Conservation (phyloP, 1,140 invertebrate genomes). For the Lethrus apterus region DNA sequence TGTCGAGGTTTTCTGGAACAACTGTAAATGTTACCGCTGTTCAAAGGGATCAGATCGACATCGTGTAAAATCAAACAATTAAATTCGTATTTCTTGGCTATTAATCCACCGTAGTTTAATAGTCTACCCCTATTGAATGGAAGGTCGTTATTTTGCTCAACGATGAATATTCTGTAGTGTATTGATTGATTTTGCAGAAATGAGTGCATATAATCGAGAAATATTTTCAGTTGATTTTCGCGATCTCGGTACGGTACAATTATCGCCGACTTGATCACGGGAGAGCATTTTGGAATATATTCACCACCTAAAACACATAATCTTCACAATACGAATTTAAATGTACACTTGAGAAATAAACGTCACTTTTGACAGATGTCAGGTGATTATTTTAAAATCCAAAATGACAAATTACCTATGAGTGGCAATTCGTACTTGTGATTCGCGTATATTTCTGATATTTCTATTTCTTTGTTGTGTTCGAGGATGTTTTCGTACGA, state of each 20-base stretch:
- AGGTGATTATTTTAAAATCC: no score
- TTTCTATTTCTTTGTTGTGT: not conserved
- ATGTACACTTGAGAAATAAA: no score
- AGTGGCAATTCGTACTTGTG: no score
- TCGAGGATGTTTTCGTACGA: not conserved
- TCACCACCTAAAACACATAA: conserved; percentile 54
- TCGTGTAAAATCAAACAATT: conserved; percentile 93
- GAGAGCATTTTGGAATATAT: conserved; percentile 66
- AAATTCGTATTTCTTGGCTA: conserved; percentile 64
- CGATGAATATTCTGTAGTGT: conserved; percentile 74
- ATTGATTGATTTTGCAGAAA: conserved; percentile 82
- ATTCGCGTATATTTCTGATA: no score
- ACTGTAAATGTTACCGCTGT: conserved; percentile 83
- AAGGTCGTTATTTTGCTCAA: conserved; percentile 72
- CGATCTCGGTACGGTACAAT: conserved; percentile 86
- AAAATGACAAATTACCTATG: no score
- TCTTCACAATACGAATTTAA: no score
- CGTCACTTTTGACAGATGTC: no score
- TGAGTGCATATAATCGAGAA: conserved; percentile 83
- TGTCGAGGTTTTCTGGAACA: conserved; percentile 83
- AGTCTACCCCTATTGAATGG: conserved; percentile 91
- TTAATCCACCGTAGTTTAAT: conserved; percentile 83
- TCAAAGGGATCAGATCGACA: conserved; percentile 87
- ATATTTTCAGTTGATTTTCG: conserved; percentile 66
- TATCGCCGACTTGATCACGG: conserved; percentile 73